Percentiles rank a stretch among this genome's conserved stretches.
phyloP scores from a whole-genome alignment of 2,888 invertebrate species.

The Eristalis tenax region DNA sequence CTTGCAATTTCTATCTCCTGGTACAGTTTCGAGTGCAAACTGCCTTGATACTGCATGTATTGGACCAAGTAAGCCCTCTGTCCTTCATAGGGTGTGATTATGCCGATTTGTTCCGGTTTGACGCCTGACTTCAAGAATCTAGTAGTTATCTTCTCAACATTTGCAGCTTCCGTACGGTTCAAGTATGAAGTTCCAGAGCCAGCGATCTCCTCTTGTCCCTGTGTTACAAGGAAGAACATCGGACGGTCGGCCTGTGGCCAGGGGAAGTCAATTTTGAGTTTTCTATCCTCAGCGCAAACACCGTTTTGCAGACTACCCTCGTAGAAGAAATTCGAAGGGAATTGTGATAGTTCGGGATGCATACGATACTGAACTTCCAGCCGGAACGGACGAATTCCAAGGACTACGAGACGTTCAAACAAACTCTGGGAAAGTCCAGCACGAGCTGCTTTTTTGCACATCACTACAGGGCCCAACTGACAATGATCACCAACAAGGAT shows the following conservation, averaged over 20 bases:
- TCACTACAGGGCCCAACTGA: slow-evolving; percentile 98
- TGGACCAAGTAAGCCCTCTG: slow-evolving; percentile 98
- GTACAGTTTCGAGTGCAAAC: slow-evolving; percentile 97
- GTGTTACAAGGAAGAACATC: slow-evolving; percentile 99
- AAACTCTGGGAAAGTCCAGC: slow-evolving; percentile 98
- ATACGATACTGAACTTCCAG: slow-evolving; percentile 99
- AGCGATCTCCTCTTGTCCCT: slow-evolving; percentile 99
- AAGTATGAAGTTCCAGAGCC: slow-evolving; percentile 99
- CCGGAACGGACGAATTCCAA: slow-evolving; percentile 98
- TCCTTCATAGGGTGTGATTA: slow-evolving; percentile 99
- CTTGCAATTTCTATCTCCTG: slow-evolving; percentile 99
- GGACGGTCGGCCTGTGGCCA: slow-evolving; percentile 98
- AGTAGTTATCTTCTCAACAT: slow-evolving; percentile 98
- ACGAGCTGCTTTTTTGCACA: slow-evolving; percentile 99
- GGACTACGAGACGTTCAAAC: slow-evolving; percentile 97
- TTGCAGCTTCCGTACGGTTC: slow-evolving; percentile 98
- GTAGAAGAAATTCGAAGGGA: slow-evolving; percentile 99
- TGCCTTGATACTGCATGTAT: slow-evolving; percentile 99
- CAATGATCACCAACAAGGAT: slow-evolving; percentile 99
- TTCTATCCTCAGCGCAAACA: slow-evolving; percentile 97
- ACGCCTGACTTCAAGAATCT: slow-evolving; percentile 96
- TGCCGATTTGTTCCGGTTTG: slow-evolving; percentile 98
- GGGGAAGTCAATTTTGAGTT: slow-evolving; percentile 96
- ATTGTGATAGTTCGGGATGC: slow-evolving; percentile 98
- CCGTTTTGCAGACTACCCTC: slow-evolving; percentile 99